Evolutionary conservation across 2,888 invertebrate species (phyloP), one percentile per base, ranked within the genome.

Genomic region (Stegophylla sp.): DNA sequence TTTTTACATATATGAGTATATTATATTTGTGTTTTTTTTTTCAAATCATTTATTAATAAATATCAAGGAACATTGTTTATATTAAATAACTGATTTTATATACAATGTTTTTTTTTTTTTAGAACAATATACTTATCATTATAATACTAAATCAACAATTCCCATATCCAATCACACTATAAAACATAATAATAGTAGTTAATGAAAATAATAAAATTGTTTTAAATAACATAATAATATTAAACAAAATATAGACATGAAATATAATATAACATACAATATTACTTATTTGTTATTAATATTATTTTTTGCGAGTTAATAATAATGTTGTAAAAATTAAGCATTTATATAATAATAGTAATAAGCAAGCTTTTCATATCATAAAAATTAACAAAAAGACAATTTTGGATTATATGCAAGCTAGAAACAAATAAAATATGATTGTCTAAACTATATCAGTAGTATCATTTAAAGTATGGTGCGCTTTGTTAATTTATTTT

Each of bases 21-120:
- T 41, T 63, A 17, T 17, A 15, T 43, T 45, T 43, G 4, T 43
- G 12, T 43, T 26, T 43, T 20, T 71, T 20, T 61, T 61, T 56
- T 51, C 3, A 34, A 20, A 56, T 41, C 5, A 48, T 77, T 61
- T 69, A 77, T 17, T 45, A 45, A 59, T 23, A 79, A 61, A 61
- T 77, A 61, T 71, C 15, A 15, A 79, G 69, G 79, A 71, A 79
- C 71, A 63, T 13, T 71, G 67, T 56, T 79, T 34, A 79, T 69
- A 79, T 69, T 76, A 66, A 66, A 53, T 63, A 0, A 51, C 59
- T 51, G 48, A 34, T 63, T 61, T 79, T 69, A 56, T 79, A 48
- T 79, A 79, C 71, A 71, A 51, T 79, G n/a, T 41, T 12, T 59
- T 1, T 66, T 51, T n/a, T n/a, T 75, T 3, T 34, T 51, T 66